These are phyloP conservation scores for Muscicapa striata DNA, from an alignment of 2,797 vertebrate genomes.

Conservation along the genomic window DNA sequence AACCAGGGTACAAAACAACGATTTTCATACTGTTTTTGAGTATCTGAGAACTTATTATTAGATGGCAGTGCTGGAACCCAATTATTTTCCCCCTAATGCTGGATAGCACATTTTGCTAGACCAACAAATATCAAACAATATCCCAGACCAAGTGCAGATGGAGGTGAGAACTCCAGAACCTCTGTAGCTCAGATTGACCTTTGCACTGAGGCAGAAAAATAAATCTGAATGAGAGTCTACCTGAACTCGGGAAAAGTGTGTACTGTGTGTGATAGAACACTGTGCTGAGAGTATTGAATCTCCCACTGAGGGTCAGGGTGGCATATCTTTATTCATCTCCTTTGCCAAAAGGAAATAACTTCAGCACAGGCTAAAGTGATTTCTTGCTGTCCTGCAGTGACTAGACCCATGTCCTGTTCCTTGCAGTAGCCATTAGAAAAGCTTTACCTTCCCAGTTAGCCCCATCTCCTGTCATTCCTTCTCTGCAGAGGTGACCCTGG, in stretches of 20 bases:
- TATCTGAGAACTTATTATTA: background rate
- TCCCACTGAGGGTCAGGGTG: background rate
- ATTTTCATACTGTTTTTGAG: background rate
- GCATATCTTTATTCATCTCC: background rate
- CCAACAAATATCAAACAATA: background rate
- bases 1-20: conserved; percentile 11
- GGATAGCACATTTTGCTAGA: background rate
- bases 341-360: background rate
- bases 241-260: background rate
- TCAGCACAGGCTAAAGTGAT: background rate
- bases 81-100: background rate
- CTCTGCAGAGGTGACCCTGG: background rate
- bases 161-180: background rate
- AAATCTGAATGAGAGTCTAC: background rate
- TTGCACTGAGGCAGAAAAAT: background rate
- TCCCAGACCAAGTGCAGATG: accelerated
- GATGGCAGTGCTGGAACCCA: background rate
- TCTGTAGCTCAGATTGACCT: background rate
- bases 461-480: background rate
- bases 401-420: background rate
- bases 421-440: background rate
- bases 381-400: background rate
- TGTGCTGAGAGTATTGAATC: background rate
- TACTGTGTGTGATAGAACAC: background rate
- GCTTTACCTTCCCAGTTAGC: background rate